Conservation (phyloP, 2,888 invertebrate genomes). For the Drosophila suboccidentalis region DNA sequence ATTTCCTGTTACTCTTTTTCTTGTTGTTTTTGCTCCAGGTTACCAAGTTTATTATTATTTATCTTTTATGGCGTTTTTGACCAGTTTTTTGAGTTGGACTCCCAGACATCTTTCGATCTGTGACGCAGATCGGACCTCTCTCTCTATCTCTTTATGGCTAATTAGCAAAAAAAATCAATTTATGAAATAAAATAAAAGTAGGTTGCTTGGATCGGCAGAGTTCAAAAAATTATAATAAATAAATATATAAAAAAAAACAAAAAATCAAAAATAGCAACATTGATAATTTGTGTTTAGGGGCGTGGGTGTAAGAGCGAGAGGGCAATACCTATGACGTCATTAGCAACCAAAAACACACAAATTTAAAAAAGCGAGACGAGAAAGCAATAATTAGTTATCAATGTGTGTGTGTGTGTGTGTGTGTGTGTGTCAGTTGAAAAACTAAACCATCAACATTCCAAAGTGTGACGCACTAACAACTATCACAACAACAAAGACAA, state of each 20-base stretch:
- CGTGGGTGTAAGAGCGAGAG: constrained; percentile 14
- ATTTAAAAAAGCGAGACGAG: neutral
- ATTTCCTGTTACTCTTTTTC: constrained; percentile 46
- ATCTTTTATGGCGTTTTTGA: constrained; percentile 42
- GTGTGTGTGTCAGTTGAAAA: constrained; percentile 33
- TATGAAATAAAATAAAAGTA: constrained; percentile 28
- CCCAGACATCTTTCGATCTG: constrained; percentile 37
- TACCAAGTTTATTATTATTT: constrained; percentile 40
- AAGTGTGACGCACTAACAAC: constrained; percentile 63
- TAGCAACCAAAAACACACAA: neutral
- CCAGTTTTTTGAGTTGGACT: constrained; percentile 33
- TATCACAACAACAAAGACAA: constrained; percentile 22
- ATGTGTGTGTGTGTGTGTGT: constrained; percentile 6
- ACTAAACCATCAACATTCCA: constrained; percentile 71
- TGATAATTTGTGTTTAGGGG: constrained; percentile 5
- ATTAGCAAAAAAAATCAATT: constrained; percentile 33
- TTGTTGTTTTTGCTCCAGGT: constrained; percentile 12
- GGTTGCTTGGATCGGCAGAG: constrained; percentile 53
- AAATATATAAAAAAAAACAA: constrained; percentile 14
- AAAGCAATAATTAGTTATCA: constrained; percentile 13
- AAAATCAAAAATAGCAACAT: neutral
- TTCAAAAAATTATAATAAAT: constrained; percentile 40
- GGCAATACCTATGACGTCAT: constrained; percentile 26
- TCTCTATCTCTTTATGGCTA: constrained; percentile 8
- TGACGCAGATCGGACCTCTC: constrained; percentile 55